phyloP scores from a whole-genome alignment of 2,888 invertebrate species.

The Drosophila nr. medialis region DNA sequence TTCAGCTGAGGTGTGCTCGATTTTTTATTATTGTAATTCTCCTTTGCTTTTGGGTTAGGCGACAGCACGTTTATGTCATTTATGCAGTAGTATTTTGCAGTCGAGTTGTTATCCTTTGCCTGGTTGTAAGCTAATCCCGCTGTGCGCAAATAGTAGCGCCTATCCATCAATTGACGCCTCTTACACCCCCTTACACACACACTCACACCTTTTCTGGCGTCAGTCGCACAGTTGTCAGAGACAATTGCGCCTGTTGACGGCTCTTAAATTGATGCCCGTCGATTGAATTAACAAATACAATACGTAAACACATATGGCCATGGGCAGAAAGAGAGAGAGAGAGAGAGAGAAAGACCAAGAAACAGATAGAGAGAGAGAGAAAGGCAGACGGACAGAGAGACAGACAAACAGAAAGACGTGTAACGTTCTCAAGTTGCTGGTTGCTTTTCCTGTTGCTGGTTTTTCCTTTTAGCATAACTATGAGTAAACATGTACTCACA shows the following conservation, averaged over 20 bases:
- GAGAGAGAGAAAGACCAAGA: neutral
- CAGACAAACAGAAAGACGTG: slow-evolving; percentile 12
- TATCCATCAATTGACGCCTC: slow-evolving; percentile 44
- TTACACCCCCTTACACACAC: neutral
- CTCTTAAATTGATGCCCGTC: slow-evolving; percentile 71
- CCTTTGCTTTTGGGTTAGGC: slow-evolving; percentile 32
- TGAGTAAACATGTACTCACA: slow-evolving; percentile 27
- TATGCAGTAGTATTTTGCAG: slow-evolving; percentile 22
- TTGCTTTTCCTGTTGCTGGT: slow-evolving; percentile 55
- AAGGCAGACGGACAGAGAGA: neutral
- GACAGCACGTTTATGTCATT: slow-evolving; percentile 40
- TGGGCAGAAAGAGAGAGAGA: slow-evolving; percentile 5
- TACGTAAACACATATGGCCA: slow-evolving; percentile 73
- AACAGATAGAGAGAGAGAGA: slow-evolving; percentile 4
- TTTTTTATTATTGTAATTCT: slow-evolving; percentile 20
- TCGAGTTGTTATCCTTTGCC: slow-evolving; percentile 50
- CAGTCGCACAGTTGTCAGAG: slow-evolving; percentile 56
- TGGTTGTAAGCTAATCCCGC: slow-evolving; percentile 67
- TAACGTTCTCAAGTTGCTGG: slow-evolving; percentile 45
- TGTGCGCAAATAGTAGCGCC: slow-evolving; percentile 58
- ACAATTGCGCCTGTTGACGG: slow-evolving; percentile 67
- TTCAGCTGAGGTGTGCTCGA: neutral
- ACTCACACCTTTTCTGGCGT: neutral
- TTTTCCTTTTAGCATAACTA: slow-evolving; percentile 52
- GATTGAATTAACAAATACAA: slow-evolving; percentile 77